These are phyloP conservation scores for Hyperoplus lanceolatus DNA, from an alignment of 2,797 vertebrate species.

Conservation along the genomic window DNA sequence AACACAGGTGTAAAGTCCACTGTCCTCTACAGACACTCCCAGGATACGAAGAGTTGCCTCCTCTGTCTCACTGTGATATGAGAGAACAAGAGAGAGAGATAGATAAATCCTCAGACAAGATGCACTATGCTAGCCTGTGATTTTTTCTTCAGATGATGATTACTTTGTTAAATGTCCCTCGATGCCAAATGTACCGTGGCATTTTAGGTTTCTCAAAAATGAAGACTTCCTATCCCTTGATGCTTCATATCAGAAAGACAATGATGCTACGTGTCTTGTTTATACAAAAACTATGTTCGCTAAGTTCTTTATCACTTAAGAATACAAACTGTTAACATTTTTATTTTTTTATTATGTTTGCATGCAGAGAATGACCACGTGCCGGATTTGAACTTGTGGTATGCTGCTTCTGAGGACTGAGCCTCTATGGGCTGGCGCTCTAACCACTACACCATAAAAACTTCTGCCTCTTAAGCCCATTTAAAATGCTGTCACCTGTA, in stretches of 20 bases:
- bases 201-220: background rate
- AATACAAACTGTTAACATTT: background rate
- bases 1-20: constrained; percentile 92
- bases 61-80: constrained; percentile 89
- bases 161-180: background rate
- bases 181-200: background rate
- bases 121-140: background rate
- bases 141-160: background rate
- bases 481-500: constrained; percentile 86
- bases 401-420: too few species aligned
- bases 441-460: too few species aligned
- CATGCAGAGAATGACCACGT: too few species aligned
- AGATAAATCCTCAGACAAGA: background rate
- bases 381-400: too few species aligned
- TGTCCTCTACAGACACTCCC: constrained; percentile 90
- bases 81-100: background rate
- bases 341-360: background rate
- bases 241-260: background rate
- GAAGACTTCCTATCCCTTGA: background rate
- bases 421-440: too few species aligned
- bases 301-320: background rate
- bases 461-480: too few species aligned
- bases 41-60: constrained; percentile 92
- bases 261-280: background rate
- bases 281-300: background rate